phyloP scores from a whole-genome alignment of 2,797 vertebrate genomes.

The Thunnus albacares region DNA sequence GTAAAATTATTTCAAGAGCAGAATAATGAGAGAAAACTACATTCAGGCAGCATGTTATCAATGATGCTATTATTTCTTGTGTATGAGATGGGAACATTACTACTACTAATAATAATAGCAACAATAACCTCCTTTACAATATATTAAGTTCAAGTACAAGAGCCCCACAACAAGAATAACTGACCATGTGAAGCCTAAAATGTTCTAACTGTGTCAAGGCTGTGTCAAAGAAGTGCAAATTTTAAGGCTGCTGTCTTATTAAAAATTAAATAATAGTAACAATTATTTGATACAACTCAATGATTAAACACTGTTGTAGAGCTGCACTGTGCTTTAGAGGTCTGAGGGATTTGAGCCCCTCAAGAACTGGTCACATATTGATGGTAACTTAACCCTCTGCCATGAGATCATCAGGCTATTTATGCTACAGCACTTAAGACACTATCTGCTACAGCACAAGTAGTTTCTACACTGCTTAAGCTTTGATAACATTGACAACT shows the following conservation, averaged over 20 bases:
- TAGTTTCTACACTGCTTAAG: constrained; percentile 19
- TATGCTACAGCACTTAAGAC: constrained; percentile 56
- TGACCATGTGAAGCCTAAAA: background rate
- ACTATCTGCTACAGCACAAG: constrained; percentile 19
- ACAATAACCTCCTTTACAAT: background rate
- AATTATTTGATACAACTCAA: background rate
- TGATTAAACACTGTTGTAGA: constrained; percentile 5
- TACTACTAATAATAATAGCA: constrained; percentile 1
- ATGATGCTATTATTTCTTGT: background rate
- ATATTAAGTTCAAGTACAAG: background rate
- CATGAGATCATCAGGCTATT: constrained; percentile 40
- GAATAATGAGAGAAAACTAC: constrained; percentile 4
- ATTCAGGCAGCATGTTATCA: background rate
- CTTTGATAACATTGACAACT: constrained; percentile 8
- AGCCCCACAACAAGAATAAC: background rate
- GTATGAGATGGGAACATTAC: background rate
- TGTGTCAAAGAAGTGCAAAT: background rate
- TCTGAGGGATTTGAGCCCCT: background rate
- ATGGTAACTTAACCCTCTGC: constrained; percentile 46
- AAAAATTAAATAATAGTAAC: background rate
- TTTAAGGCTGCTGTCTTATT: background rate
- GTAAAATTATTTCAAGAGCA: constrained; percentile 2
- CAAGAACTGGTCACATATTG: constrained; percentile 14
- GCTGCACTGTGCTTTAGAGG: background rate
- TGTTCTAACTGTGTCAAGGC: no score